These are phyloP conservation scores for Ashinkailepas kermadecensis DNA, from an alignment of 2,888 invertebrate genomes.

Conservation along the genomic window DNA sequence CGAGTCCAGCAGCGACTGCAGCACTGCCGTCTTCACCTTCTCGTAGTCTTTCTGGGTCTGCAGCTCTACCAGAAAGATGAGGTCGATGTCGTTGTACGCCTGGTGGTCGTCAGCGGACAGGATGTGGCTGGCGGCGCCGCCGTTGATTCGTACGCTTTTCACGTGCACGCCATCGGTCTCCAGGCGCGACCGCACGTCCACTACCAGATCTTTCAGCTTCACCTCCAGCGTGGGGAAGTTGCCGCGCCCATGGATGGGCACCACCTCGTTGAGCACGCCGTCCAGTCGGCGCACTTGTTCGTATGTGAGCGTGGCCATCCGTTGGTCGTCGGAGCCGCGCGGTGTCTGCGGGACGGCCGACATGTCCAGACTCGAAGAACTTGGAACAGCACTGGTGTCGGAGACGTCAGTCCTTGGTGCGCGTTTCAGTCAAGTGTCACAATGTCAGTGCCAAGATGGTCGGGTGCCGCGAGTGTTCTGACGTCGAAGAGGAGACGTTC, in stretches of 20 bases:
- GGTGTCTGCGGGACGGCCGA: background rate
- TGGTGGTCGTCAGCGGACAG: slow-evolving; percentile 77
- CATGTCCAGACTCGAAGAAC: too few relatives aligned
- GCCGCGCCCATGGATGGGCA: slow-evolving; percentile 86
- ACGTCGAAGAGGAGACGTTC: too few relatives aligned
- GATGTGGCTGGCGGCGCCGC: slow-evolving; percentile 94
- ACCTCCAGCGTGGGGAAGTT: slow-evolving; percentile 92
- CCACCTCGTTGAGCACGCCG: slow-evolving; percentile 91
- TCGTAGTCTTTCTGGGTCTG: slow-evolving; percentile 83
- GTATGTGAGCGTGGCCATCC: slow-evolving; percentile 58
- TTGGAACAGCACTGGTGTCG: too few relatives aligned
- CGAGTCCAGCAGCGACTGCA: slow-evolving; percentile 83
- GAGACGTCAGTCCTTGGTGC: too few relatives aligned
- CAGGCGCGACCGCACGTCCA: slow-evolving; percentile 79
- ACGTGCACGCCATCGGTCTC: slow-evolving; percentile 63
- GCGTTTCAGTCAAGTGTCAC: too few relatives aligned
- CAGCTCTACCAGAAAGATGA: slow-evolving; percentile 94
- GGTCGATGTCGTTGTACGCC: slow-evolving; percentile 93
- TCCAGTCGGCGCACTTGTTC: slow-evolving; percentile 91
- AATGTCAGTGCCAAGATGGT: too few relatives aligned
- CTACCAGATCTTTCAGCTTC: slow-evolving; percentile 85
- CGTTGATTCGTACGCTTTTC: slow-evolving; percentile 85
- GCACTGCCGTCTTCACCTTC: slow-evolving; percentile 89
- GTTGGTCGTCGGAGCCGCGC: background rate
- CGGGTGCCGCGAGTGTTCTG: too few relatives aligned